Base-by-base conservation (phyloP, 2,888 invertebrate species). In the Rotaria magnacalcarata region DNA sequence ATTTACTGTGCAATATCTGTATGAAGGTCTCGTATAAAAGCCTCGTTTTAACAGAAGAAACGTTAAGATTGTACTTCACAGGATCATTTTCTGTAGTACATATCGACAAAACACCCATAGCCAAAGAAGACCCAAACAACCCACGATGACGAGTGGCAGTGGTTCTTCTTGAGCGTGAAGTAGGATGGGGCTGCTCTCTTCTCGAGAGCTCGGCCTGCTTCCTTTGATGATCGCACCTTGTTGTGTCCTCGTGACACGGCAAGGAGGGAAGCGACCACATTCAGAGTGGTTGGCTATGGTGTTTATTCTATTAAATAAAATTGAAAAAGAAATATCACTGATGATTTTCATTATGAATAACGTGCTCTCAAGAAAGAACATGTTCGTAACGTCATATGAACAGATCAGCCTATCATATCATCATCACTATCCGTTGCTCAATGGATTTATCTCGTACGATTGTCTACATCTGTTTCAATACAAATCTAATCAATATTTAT, bases 91-190 rank as follows among this genome's bases (percentile, higher is more conserved):
- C 80, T 80, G 47, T 80, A 80, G 75, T 80, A 80, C 47, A 47
- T 80, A 80, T 80, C 80, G 47, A 80, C 80, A 80, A 80, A 80
- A 80, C 80, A 80, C 80, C 80, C 80, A 80, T 80, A 80, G 80
- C 80, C 80, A 80, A 47, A 80, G 80, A 80, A 80, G 80, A 47
- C 80, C 80, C 47, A 80, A 80, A 80, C 67, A 80, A 80, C n/a
- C 80, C 80, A 80, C 80, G 80, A 80, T 80, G 80, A 80, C 24
- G 80, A 80, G 80, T 47, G 80, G 80, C 80, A 80, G 80, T 80
- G 80, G 80, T 80, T 80, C 47, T 80, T 80, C 80, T 47, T 80
- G 80, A 80, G 80, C 80, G 80, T 80, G 80, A 80, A 80, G 80
- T 80, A 47, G 80, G 80, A 80, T 80, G 80, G 80, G 80, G 80